Percentiles rank a stretch among this genome's conserved stretches.
Conservation (phyloP, 1,140 invertebrate species). For the Caenorhabditis latens region DNA sequence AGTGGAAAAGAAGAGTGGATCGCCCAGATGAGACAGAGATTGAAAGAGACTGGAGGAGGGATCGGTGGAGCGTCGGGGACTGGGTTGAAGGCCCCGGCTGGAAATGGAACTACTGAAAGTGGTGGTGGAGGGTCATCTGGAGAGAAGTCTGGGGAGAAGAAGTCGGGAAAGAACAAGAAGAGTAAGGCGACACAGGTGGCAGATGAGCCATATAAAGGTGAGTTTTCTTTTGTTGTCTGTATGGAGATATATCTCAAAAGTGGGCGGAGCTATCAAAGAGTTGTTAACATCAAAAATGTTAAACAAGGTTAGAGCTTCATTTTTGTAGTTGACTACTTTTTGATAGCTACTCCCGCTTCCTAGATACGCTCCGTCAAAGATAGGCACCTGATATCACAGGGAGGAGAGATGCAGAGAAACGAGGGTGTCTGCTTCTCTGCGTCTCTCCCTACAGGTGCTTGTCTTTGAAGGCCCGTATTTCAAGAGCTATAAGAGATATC, state of each 20-base stretch:
- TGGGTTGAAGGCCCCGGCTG: background rate
- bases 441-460: background rate
- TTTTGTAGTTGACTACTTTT: no score
- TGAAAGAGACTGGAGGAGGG: conserved; percentile 44
- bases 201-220: conserved; percentile 57
- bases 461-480: background rate
- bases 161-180: conserved; percentile 59
- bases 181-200: conserved; percentile 46
- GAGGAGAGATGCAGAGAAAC: no score
- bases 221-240: background rate
- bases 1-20: conserved; percentile 69
- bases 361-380: no score
- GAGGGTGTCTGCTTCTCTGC: no score
- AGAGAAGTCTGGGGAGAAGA: conserved; percentile 29
- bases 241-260: background rate
- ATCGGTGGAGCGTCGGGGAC: conserved; percentile 44
- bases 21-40: conserved; percentile 64
- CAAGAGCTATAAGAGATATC: no score
- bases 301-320: no score
- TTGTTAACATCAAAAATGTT: no score
- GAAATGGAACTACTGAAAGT: conserved; percentile 7
- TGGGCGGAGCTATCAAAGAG: no score
- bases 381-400: no score
- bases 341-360: no score
- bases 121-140: conserved; percentile 13